Base-by-base conservation (phyloP, 2,888 invertebrate genomes). In the Drosophila basisetae region DNA sequence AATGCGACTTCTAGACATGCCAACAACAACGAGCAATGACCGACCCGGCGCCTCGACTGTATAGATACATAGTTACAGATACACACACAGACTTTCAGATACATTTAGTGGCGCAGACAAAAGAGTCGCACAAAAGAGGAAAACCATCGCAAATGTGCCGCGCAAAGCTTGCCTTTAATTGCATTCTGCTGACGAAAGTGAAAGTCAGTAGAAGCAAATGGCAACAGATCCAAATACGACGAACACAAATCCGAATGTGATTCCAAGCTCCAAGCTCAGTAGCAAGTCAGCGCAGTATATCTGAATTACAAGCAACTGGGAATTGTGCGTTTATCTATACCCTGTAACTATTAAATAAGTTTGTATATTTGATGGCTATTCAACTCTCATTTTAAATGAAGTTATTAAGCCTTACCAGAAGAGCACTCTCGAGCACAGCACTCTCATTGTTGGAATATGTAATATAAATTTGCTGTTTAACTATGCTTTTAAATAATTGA, bases 171-270 rank as follows among this genome's bases (percentile, higher is more conserved):
- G 78, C 81, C 69, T 89, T 89, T 83, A 84, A 85, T 85, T 89
- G 89, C 84, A 89, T 87, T 89, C 87, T 68, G 69, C 72, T 54
- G 63, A 56, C 39, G 82, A 78, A 86, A 89, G 87, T 72, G 82
- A 84, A 84, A 84, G 84, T 84, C 68, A 53, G 66, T 2, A 13
- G 33, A 33, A 56, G 60, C n/a, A 43, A 69, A 30, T 35, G 63
- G 52, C 55, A 73, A 30, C 39, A 60, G 49, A 64, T 49, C 63
- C 63, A n/a, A 54, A 22, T 63, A 41, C 64, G 28, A 50, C 64
- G 28, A 50, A 22, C 37, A 22, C 59, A 53, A 47, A 43, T 37
- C 47, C 30, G 50, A 53, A 52, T 52, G 25, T 53, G 50, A 35
- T 49, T 63, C 13, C 4, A 35, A 35, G 35, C 35, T 35, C n/a